Conservation (phyloP, 2,113 vertebrate species). For the Mustela nigripes region DNA sequence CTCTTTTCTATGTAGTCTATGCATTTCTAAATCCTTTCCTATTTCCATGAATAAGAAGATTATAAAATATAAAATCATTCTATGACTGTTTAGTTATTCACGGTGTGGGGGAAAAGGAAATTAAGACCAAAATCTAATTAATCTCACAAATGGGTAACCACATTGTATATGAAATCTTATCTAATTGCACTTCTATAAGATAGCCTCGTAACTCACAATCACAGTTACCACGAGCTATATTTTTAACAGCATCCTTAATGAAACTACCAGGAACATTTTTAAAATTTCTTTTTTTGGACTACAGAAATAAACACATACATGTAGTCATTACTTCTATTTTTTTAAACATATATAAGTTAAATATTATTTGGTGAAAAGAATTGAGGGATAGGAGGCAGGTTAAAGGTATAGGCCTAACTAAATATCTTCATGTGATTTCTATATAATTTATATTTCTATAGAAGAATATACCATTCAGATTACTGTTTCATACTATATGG, state of each 20-base stretch:
- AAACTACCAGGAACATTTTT: constrained; percentile 55
- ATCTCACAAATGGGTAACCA: constrained; percentile 75
- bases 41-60: background rate
- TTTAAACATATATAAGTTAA: background rate
- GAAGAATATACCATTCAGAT: background rate
- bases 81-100: constrained; percentile 22
- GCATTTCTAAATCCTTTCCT: constrained; percentile 19
- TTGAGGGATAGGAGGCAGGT: background rate
- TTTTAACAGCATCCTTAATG: constrained; percentile 48
- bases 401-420: background rate
- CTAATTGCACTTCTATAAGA: constrained; percentile 71
- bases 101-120: constrained; percentile 73
- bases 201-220: constrained; percentile 66
- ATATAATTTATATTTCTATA: background rate
- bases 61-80: background rate
- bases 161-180: constrained; percentile 75
- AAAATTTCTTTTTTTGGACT: background rate
- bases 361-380: constrained; percentile 15
- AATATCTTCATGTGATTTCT: background rate
- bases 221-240: background rate
- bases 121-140: constrained; percentile 77
- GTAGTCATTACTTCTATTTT: constrained; percentile 42
- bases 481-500: background rate
- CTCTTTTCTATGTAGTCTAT: background rate
- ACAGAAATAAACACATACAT: background rate